phyloP scores from a whole-genome alignment of 2,888 invertebrate species.

The Eueremaeus valkanovi region DNA sequence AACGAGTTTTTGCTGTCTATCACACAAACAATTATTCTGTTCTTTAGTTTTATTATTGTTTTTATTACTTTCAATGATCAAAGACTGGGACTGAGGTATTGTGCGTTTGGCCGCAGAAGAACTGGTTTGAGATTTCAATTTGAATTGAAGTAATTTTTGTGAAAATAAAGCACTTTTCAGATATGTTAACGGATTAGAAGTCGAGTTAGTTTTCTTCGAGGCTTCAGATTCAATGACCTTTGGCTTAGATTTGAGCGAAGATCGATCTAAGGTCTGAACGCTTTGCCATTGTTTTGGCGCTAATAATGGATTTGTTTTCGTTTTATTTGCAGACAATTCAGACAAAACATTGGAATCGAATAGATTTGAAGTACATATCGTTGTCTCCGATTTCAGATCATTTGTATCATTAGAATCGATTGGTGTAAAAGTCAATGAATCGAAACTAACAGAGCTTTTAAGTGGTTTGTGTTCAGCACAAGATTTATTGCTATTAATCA shows the following conservation, averaged over 20 bases:
- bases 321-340: no score
- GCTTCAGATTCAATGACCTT: neutral
- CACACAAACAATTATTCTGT: neutral
- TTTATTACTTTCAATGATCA: neutral
- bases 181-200: slow-evolving; percentile 36
- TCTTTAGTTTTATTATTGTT: neutral
- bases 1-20: no score
- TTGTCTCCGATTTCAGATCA: neutral
- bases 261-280: slow-evolving; percentile 39
- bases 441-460: neutral
- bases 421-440: neutral
- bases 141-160: slow-evolving; percentile 10
- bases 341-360: neutral
- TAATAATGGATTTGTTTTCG: neutral
- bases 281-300: slow-evolving; percentile 33
- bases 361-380: slow-evolving; percentile 7
- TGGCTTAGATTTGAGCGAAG: neutral
- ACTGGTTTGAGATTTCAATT: slow-evolving; percentile 10
- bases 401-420: neutral
- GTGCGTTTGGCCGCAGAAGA: neutral
- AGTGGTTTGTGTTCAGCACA: neutral
- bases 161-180: slow-evolving; percentile 37
- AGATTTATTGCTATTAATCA: neutral
- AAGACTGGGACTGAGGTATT: neutral
- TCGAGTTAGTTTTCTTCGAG: neutral